These are phyloP conservation scores for Dolichallabes microphthalmus DNA, from an alignment of 2,113 vertebrate species.

Conservation along the genomic window DNA sequence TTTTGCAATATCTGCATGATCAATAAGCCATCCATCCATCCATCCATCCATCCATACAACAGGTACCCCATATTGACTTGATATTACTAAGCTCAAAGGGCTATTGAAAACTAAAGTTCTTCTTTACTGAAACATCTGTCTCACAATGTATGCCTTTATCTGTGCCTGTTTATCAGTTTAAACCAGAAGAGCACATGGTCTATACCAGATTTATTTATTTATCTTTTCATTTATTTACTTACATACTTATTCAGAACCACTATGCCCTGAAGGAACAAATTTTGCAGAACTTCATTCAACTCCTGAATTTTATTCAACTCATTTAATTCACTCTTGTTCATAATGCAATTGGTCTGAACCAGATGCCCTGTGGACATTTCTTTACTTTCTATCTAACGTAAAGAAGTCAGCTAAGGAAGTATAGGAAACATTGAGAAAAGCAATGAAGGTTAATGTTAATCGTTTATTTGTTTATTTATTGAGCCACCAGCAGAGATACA, in stretches of 20 bases:
- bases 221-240: background rate
- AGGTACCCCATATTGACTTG: no score
- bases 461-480: background rate
- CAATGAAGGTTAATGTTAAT: background rate
- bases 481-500: background rate
- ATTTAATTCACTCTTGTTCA: background rate
- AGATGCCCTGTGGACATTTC: background rate
- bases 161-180: background rate
- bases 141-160: background rate
- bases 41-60: background rate
- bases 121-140: background rate
- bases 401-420: background rate
- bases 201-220: no score
- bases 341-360: background rate
- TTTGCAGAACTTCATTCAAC: background rate
- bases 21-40: background rate
- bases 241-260: background rate
- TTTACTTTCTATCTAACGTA: background rate
- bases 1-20: background rate
- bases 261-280: background rate
- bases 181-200: background rate
- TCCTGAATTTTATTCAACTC: background rate
- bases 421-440: background rate
- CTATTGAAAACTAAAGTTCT: no score
- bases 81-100: no score